A percentile compares a stretch with the other conserved stretches of the same genome.
Evolutionary conservation across 2,888 invertebrate genomes (phyloP).

Genomic region (Luperina nickerlii): DNA sequence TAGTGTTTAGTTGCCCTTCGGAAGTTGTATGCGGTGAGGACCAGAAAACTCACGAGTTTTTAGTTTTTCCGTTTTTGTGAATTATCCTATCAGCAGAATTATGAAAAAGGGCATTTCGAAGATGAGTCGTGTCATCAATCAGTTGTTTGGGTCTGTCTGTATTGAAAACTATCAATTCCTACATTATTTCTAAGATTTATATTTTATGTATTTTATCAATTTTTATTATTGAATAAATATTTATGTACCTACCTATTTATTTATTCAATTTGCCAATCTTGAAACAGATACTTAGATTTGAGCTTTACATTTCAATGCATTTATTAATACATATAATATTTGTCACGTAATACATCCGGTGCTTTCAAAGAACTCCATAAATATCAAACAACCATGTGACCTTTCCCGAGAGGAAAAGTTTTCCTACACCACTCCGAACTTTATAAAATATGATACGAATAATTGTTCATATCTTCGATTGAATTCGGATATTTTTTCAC

Average conservation of each 20-base stretch:
- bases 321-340: neutral
- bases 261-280: neutral
- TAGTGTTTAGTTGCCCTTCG: neutral
- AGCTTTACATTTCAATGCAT: neutral
- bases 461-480: constrained; percentile 43
- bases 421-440: constrained; percentile 25
- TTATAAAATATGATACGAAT: constrained; percentile 46
- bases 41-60: neutral
- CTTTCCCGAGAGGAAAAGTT: constrained; percentile 32
- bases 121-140: neutral
- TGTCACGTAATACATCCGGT: neutral
- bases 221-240: neutral
- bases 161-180: neutral
- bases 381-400: constrained; percentile 30
- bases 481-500: constrained; percentile 44
- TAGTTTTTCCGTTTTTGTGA: neutral
- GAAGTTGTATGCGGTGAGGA: neutral
- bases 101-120: neutral
- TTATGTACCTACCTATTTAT: neutral
- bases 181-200: neutral
- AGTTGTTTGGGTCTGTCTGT: neutral
- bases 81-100: neutral
- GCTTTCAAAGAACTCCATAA: constrained; percentile 17
- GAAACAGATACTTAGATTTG: neutral
- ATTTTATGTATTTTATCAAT: neutral